Percentiles rank a stretch among this genome's conserved stretches.
Conservation (phyloP, 2,888 invertebrate species). For the Lycia hirtaria region DNA sequence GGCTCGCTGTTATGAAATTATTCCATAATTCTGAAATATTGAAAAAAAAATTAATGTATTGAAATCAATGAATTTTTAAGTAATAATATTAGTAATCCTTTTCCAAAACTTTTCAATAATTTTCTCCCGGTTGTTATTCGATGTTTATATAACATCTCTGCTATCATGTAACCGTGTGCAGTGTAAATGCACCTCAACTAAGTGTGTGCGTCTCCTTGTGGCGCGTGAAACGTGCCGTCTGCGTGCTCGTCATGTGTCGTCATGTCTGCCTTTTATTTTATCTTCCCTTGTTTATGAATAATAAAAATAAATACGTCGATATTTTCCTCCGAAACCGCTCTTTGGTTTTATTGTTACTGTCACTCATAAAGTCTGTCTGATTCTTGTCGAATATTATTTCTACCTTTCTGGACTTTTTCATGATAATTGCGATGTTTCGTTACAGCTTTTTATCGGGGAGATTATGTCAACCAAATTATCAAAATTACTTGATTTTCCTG, state of each 20-base stretch:
- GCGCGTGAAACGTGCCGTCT: slow-evolving; percentile 40
- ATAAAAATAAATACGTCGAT: slow-evolving; percentile 23
- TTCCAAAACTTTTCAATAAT: neutral
- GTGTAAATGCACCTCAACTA: slow-evolving; percentile 5
- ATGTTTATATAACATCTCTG: no score
- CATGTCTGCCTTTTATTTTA: slow-evolving; percentile 32
- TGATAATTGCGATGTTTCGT: neutral
- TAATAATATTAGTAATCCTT: neutral
- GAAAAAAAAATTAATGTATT: no score
- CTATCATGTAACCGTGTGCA: neutral
- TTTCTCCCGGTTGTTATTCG: no score
- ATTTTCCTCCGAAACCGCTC: slow-evolving; percentile 12
- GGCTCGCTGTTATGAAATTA: no score
- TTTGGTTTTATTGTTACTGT: slow-evolving; percentile 23
- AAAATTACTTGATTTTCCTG: neutral
- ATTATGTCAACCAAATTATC: neutral
- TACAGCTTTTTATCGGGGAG: neutral
- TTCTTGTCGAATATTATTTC: neutral
- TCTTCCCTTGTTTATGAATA: slow-evolving; percentile 27
- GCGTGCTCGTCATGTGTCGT: slow-evolving; percentile 47
- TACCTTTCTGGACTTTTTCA: neutral
- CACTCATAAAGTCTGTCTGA: slow-evolving; percentile 17
- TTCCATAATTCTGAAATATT: no score
- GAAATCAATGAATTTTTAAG: no score
- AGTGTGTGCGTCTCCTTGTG: slow-evolving; percentile 34